Evolutionary conservation across 2,113 vertebrate genomes (phyloP), one percentile per base, ranked within the genome.

Genomic region (Suricata suricatta): DNA sequence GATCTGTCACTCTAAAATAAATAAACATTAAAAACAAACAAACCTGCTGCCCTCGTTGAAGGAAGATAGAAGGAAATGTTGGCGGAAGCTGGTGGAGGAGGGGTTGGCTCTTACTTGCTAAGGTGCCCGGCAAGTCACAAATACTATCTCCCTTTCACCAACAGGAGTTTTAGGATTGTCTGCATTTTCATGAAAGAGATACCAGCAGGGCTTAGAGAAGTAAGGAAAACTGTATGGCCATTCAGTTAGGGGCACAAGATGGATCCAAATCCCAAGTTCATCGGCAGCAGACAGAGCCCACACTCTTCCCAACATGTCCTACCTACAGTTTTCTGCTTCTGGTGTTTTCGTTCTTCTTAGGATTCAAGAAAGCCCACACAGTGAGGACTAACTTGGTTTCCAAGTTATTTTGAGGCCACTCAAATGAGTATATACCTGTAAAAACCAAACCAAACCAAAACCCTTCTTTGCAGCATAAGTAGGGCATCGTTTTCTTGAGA

Each of bases 261-360:
- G 27, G 13, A 23, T 31, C 86, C 63, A 25, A 35, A 25, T 69
- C 44, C 52, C 27, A 76, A 38, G 33, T 77, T 10, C 60, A 41
- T 35, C 71, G 35, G 47, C 16, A 79, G 54, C 25, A 66, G 54
- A 94, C 25, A 66, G 54, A 94, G 41, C 19, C 47, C 50, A 60
- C 3, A 23, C 44, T 57, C 31, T 87, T 74, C 44, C 71, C 81
- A 27, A 83, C 66, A 50, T 17, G 41, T 52, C 44, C 29, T 21
- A 38, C 35, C 33, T 25, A 25, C 10, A 10, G 3, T 50, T 77
- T 88, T 72, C 29, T 68, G 27, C 23, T 89, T 16, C 1, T 69
- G 60, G 35, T 38, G 33, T 74, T 92, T 81, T 66, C 16, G 68
- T 93, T 76, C 80, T 66, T 97, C 92, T 83, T 57, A 93, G 68